phyloP scores from a whole-genome alignment of 1,140 invertebrate genomes.

The Hyles euphorbiae region DNA sequence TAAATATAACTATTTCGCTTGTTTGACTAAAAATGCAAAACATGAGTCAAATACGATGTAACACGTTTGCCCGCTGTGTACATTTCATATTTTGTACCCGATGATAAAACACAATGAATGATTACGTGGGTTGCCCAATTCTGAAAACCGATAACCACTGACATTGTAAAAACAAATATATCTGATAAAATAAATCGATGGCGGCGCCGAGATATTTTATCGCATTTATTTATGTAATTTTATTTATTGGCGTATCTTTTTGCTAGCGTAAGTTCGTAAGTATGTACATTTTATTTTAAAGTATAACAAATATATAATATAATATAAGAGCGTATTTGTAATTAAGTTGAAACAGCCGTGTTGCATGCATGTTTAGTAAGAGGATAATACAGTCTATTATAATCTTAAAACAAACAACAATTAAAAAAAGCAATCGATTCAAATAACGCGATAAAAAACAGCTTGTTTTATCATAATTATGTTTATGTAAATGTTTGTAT shows the following conservation, averaged over 20 bases:
- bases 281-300: not conserved
- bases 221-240: constrained; percentile 26
- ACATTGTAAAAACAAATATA: constrained; percentile 38
- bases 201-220: constrained; percentile 45
- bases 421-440: too few relatives aligned
- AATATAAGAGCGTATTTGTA: too few relatives aligned
- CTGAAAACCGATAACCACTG: constrained; percentile 40
- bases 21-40: not conserved
- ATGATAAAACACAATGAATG: constrained; percentile 16
- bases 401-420: too few relatives aligned
- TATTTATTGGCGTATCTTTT: constrained; percentile 9
- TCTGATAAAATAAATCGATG: constrained; percentile 44
- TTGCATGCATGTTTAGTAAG: too few relatives aligned
- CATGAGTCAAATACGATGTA: not conserved
- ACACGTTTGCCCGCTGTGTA: too few relatives aligned
- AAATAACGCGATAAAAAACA: too few relatives aligned
- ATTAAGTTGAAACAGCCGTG: too few relatives aligned
- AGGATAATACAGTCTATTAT: too few relatives aligned
- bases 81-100: constrained; percentile 6
- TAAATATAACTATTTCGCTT: not conserved
- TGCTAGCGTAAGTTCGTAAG: constrained; percentile 2
- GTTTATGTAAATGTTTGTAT: too few relatives aligned
- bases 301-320: too few relatives aligned
- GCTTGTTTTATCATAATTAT: too few relatives aligned
- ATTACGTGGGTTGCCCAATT: constrained; percentile 48